These are phyloP conservation scores for Spheniscus humboldti DNA, from an alignment of 2,797 vertebrate genomes.

Conservation along the genomic window DNA sequence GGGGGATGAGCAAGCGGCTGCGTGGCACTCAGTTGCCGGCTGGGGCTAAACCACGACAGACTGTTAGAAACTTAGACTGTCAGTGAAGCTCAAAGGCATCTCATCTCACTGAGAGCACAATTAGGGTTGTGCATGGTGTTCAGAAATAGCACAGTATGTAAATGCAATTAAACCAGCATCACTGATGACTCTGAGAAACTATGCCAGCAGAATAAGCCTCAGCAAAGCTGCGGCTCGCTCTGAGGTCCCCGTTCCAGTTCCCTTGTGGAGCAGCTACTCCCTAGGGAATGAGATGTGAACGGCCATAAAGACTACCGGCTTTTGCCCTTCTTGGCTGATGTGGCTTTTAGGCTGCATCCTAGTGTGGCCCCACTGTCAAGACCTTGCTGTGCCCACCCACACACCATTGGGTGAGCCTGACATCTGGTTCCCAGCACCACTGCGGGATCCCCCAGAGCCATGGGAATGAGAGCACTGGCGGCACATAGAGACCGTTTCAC, in stretches of 20 bases:
- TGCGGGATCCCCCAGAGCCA: accelerated
- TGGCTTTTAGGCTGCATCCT: not conserved
- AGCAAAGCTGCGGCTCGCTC: not conserved
- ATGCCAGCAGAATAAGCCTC: not conserved
- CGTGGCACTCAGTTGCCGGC: no score
- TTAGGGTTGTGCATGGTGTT: not conserved
- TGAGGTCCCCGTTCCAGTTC: not conserved
- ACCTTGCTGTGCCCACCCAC: not conserved
- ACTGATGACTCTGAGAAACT: not conserved
- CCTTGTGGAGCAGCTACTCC: not conserved
- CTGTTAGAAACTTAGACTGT: not conserved
- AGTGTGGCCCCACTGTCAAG: not conserved
- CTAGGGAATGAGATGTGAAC: not conserved
- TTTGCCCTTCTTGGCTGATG: not conserved
- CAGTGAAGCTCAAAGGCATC: not conserved
- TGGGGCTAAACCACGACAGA: not conserved
- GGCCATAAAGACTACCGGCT: not conserved
- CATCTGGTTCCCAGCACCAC: not conserved
- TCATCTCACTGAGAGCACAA: not conserved
- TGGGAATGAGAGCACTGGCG: not conserved
- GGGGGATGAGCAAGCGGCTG: no score
- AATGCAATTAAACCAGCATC: constrained; percentile 50
- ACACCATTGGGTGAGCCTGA: not conserved
- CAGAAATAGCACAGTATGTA: constrained; percentile 48
- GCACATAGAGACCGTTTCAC: accelerated